Evolutionary conservation across 2,113 vertebrate genomes (phyloP).

Genomic region (Hydrochoerus hydrochaeris): DNA sequence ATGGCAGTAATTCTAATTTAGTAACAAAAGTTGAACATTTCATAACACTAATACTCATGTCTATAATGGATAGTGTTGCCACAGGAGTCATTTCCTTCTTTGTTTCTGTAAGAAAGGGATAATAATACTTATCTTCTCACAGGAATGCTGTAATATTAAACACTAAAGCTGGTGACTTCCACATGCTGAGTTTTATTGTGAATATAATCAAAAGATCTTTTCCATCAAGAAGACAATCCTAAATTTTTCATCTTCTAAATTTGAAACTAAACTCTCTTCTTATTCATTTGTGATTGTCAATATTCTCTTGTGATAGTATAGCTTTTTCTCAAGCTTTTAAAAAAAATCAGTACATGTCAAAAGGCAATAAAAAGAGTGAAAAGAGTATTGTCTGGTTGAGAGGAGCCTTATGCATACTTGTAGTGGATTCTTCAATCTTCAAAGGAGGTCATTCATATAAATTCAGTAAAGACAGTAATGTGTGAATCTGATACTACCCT

Average conservation of each 20-base stretch:
- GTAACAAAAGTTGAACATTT: constrained; percentile 43
- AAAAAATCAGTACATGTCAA: constrained; percentile 72
- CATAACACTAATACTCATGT: neutral
- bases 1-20: constrained; percentile 44
- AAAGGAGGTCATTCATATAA: constrained; percentile 90
- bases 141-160: constrained; percentile 62
- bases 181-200: constrained; percentile 55
- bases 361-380: constrained; percentile 78
- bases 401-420: constrained; percentile 80
- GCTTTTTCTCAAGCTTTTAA: constrained; percentile 30
- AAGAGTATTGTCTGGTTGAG: constrained; percentile 79
- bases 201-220: constrained; percentile 49
- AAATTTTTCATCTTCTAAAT: constrained; percentile 36
- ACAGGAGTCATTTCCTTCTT: constrained; percentile 42
- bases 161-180: constrained; percentile 44
- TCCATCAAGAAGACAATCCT: constrained; percentile 46
- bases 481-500: constrained; percentile 88
- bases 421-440: constrained; percentile 87
- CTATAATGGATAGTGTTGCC: constrained; percentile 23
- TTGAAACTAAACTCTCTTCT: constrained; percentile 6
- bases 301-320: constrained; percentile 6
- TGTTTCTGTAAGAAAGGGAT: constrained; percentile 64
- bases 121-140: constrained; percentile 70
- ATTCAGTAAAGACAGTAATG: constrained; percentile 91
- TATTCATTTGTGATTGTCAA: neutral